Percentiles rank a stretch among this genome's conserved stretches.
These are phyloP conservation scores for Orbicella faveolata DNA, from an alignment of 64 coral and sea anemone species.

Conservation along the genomic window DNA sequence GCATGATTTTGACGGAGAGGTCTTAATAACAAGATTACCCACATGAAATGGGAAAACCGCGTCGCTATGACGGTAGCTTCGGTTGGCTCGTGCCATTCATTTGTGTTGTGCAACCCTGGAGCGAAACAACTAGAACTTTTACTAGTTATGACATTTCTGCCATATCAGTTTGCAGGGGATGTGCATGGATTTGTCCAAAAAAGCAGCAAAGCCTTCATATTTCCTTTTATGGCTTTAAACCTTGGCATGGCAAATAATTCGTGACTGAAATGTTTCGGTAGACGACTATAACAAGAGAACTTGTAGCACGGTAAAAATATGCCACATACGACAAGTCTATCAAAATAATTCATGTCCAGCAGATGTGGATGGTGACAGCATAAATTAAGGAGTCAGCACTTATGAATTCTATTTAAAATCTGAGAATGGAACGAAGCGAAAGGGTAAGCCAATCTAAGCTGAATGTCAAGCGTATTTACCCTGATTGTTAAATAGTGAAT, in stretches of 20 bases:
- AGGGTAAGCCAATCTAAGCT: too few relatives aligned
- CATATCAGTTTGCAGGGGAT: neutral
- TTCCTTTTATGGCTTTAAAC: neutral
- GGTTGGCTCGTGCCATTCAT: neutral
- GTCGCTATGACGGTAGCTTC: neutral
- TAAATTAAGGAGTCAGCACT: neutral
- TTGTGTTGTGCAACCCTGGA: neutral
- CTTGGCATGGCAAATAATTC: too few relatives aligned
- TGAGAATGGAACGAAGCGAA: neutral
- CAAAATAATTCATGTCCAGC: neutral
- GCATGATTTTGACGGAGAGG: too few relatives aligned
- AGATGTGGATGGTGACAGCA: neutral
- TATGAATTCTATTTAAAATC: neutral
- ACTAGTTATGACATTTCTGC: neutral
- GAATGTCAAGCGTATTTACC: too few relatives aligned
- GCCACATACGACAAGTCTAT: neutral
- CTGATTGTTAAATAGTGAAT: too few relatives aligned
- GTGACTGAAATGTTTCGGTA: too few relatives aligned
- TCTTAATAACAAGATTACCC: too few relatives aligned
- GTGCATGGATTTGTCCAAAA: neutral
- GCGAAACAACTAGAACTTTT: neutral
- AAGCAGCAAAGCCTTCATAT: neutral
- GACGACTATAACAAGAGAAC: too few relatives aligned
- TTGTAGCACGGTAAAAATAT: neutral
- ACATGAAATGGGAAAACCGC: too few relatives aligned